These are phyloP conservation scores for Apeltes quadracus DNA, from an alignment of 2,113 vertebrate genomes.

Conservation along the genomic window DNA sequence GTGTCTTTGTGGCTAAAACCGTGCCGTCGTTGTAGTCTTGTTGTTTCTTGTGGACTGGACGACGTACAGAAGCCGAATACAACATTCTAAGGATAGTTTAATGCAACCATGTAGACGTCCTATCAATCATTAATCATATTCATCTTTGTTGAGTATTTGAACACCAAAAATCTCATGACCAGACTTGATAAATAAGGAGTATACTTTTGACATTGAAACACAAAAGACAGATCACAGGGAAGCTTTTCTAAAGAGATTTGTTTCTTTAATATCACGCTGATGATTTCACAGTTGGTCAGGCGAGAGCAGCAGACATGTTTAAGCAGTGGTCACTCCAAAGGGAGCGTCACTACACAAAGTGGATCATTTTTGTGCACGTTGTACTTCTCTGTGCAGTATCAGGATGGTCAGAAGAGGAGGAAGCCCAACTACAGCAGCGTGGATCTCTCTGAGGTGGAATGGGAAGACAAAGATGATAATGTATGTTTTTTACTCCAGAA, in stretches of 20 bases:
- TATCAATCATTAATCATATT: conserved; percentile 66
- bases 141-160: conserved; percentile 66
- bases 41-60: conserved; percentile 54
- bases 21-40: conserved; percentile 74
- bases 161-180: conserved; percentile 33
- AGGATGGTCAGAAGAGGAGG: conserved; percentile 92
- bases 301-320: conserved; percentile 28
- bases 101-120: conserved; percentile 44
- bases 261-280: neutral
- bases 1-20: conserved; percentile 73
- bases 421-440: conserved; percentile 98
- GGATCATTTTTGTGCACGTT: conserved; percentile 23
- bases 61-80: conserved; percentile 47
- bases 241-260: neutral
- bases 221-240: conserved; percentile 25
- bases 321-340: conserved; percentile 12
- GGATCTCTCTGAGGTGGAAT: conserved; percentile 97
- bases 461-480: conserved; percentile 95
- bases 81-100: conserved; percentile 48
- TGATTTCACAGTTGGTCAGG: conserved; percentile 27
- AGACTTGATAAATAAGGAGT: conserved; percentile 36
- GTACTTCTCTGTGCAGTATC: conserved; percentile 85
- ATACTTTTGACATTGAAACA: conserved; percentile 24
- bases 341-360: neutral
- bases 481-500: too few species aligned